Evolutionary conservation across 2,888 invertebrate genomes (phyloP).

Genomic region (Papilio demoleus): DNA sequence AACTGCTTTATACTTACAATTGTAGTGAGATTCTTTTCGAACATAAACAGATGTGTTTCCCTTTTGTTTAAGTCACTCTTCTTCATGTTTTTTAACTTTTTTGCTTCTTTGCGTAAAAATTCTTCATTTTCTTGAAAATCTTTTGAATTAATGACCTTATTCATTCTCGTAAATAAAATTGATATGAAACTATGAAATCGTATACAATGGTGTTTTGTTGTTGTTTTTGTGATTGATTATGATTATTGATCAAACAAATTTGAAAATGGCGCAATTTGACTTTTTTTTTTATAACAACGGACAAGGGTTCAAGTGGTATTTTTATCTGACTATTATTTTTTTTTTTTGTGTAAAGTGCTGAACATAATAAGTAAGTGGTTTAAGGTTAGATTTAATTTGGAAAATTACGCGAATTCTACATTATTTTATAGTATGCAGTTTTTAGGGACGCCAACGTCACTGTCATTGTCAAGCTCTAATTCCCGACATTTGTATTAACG

Average conservation of each 20-base stretch:
- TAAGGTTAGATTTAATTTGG: too few relatives aligned
- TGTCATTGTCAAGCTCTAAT: neutral
- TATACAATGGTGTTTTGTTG: constrained; percentile 35
- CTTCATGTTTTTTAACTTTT: constrained; percentile 64
- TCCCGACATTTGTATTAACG: neutral
- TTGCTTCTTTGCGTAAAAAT: constrained; percentile 67
- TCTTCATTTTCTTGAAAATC: constrained; percentile 61
- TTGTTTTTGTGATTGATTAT: constrained; percentile 47
- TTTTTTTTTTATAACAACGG: neutral
- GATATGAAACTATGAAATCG: constrained; percentile 25
- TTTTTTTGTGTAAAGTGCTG: too few relatives aligned
- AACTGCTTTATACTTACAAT: constrained; percentile 77
- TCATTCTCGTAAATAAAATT: constrained; percentile 46
- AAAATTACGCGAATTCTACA: neutral
- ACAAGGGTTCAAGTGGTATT: too few relatives aligned
- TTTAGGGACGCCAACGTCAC: neutral
- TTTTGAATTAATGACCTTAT: constrained; percentile 47
- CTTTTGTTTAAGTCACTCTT: constrained; percentile 57
- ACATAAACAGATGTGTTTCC: constrained; percentile 81
- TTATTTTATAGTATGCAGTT: neutral
- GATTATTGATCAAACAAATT: constrained; percentile 59
- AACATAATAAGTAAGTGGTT: too few relatives aligned
- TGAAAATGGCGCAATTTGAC: constrained; percentile 55
- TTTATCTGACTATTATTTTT: too few relatives aligned
- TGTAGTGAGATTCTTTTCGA: constrained; percentile 81